A percentile compares a stretch with the other conserved stretches of the same genome.
Conservation (phyloP, 2,113 vertebrate genomes). For the Hirundichthys speculiger region DNA sequence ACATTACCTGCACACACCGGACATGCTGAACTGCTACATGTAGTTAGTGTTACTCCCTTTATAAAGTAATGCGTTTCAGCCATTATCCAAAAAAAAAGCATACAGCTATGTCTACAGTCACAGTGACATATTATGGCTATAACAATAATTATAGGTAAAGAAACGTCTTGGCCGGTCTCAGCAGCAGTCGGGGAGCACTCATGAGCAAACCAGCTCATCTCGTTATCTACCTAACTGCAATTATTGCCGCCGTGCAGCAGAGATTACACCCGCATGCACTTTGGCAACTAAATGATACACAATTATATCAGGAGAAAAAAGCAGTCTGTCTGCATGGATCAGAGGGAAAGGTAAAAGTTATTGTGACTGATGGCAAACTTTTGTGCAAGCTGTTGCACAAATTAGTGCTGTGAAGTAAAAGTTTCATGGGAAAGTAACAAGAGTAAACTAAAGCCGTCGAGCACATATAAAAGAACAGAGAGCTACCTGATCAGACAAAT, state of each 20-base stretch:
- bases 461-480: no score
- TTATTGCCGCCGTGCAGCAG: conserved; percentile 4
- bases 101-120: background rate
- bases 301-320: background rate
- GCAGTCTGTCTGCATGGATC: background rate
- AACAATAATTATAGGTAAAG: conserved; percentile 16
- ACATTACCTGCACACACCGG: background rate
- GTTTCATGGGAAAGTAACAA: background rate
- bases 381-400: background rate
- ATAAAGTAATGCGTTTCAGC: background rate
- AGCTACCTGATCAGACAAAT: no score
- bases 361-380: background rate
- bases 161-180: background rate
- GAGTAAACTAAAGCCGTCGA: background rate
- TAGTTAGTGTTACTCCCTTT: background rate
- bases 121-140: conserved; percentile 6
- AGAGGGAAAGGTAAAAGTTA: background rate
- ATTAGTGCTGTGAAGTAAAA: background rate
- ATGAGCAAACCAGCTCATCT: conserved; percentile 10
- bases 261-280: background rate
- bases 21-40: conserved; percentile 1
- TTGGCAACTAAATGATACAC: background rate
- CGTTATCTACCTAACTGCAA: conserved; percentile 20
- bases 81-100: conserved; percentile 1
- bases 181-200: conserved; percentile 9